Conservation (phyloP, 2,888 invertebrate genomes). For the Lepidocyrtinus sp. region DNA sequence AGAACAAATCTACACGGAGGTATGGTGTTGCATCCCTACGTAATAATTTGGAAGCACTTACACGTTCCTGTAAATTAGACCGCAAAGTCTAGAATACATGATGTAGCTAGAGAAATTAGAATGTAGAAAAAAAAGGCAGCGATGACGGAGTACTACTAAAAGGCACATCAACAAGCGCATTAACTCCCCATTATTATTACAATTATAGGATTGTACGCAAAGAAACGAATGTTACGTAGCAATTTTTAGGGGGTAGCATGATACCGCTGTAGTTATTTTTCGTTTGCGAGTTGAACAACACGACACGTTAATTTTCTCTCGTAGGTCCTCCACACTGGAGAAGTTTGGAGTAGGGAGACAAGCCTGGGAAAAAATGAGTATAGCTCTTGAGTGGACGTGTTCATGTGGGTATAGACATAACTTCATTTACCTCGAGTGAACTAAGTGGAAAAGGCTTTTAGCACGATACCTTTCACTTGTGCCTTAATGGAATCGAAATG, state of each 20-base stretch:
- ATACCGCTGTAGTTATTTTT: too few relatives aligned
- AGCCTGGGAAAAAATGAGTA: too few relatives aligned
- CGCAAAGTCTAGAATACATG: neutral
- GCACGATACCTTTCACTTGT: neutral
- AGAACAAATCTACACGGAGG: too few relatives aligned
- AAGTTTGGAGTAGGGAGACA: too few relatives aligned
- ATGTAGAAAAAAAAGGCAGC: neutral
- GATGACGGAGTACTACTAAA: neutral
- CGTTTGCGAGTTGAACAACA: too few relatives aligned
- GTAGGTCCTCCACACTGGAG: neutral
- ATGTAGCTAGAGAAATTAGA: neutral
- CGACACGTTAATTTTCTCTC: slow-evolving; percentile 16
- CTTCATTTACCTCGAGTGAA: neutral
- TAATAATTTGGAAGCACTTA: too few relatives aligned
- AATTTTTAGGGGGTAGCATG: neutral
- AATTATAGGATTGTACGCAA: too few relatives aligned
- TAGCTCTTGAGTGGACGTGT: too few relatives aligned
- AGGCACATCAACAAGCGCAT: slow-evolving; percentile 9
- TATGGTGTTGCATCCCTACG: too few relatives aligned
- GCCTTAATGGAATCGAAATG: neutral
- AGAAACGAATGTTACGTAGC: too few relatives aligned
- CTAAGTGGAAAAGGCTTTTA: slow-evolving; percentile 5
- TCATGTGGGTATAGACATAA: too few relatives aligned
- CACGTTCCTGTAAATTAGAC: neutral
- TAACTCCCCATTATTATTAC: slow-evolving; percentile 5